Evolutionary conservation across 2,888 invertebrate species (phyloP).

Genomic region (Acanthopleura granulata): DNA sequence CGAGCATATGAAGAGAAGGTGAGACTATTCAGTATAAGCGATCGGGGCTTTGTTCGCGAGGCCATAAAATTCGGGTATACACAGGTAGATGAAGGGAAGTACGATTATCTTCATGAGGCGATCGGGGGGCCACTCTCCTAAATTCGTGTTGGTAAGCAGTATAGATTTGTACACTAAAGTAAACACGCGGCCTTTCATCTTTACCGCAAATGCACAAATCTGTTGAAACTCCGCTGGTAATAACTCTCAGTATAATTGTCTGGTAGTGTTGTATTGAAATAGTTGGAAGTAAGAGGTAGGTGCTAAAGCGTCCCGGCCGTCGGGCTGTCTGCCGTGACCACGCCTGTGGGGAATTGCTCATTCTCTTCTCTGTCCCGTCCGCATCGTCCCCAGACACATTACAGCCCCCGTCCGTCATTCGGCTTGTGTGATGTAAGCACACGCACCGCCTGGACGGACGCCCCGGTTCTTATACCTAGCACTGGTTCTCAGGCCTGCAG

Average conservation of each 20-base stretch:
- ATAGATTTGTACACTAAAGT: too few relatives aligned
- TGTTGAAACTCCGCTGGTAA: constrained; percentile 1
- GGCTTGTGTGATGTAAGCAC: neutral
- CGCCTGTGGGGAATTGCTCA: neutral
- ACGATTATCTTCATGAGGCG: too few relatives aligned
- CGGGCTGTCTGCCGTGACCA: neutral
- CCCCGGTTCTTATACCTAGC: too few relatives aligned
- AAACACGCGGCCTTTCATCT: neutral
- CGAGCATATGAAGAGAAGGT: neutral
- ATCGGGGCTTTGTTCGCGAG: too few relatives aligned
- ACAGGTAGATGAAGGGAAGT: too few relatives aligned
- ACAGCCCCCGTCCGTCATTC: neutral
- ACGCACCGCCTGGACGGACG: neutral
- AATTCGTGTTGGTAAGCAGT: too few relatives aligned
- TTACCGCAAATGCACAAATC: neutral
- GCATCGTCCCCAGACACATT: constrained; percentile 10
- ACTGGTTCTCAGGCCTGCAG: too few relatives aligned
- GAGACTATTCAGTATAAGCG: neutral
- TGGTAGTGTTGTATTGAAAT: neutral
- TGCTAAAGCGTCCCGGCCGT: neutral
- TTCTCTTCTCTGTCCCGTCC: neutral
- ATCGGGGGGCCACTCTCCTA: too few relatives aligned
- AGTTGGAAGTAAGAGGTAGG: neutral
- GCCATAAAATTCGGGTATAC: too few relatives aligned
- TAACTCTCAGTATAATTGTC: neutral